Evolutionary conservation across 2,888 invertebrate genomes (phyloP).

Genomic region (Incurvaria masculella): DNA sequence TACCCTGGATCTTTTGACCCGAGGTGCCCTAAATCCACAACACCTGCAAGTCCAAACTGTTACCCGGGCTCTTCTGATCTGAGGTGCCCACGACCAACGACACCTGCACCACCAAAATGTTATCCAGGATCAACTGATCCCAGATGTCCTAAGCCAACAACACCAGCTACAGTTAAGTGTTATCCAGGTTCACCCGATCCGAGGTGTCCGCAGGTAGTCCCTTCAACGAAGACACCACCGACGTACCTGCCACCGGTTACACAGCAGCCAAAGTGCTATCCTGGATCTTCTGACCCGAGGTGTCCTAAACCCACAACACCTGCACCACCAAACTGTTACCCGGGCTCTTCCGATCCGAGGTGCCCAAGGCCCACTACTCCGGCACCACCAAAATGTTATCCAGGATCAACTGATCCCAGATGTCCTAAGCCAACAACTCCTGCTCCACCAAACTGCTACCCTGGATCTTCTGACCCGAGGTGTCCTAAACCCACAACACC

Average conservation of each 20-base stretch:
- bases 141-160: slow-evolving; percentile 13
- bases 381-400: slow-evolving; percentile 17
- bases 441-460: slow-evolving; percentile 23
- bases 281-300: slow-evolving; percentile 18
- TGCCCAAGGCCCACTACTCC: slow-evolving; percentile 23
- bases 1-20: slow-evolving; percentile 21
- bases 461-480: slow-evolving; percentile 29
- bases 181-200: slow-evolving; percentile 22
- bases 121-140: slow-evolving; percentile 22
- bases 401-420: slow-evolving; percentile 27
- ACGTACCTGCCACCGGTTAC: slow-evolving; percentile 18
- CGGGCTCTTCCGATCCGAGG: slow-evolving; percentile 27
- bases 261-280: slow-evolving; percentile 18
- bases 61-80: slow-evolving; percentile 30
- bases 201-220: slow-evolving; percentile 18
- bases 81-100: slow-evolving; percentile 19
- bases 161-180: slow-evolving; percentile 18
- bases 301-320: slow-evolving; percentile 17
- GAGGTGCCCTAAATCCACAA: slow-evolving; percentile 10
- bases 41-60: slow-evolving; percentile 19
- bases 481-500: slow-evolving; percentile 27
- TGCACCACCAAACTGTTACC: slow-evolving; percentile 18
- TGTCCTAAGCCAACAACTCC: slow-evolving; percentile 26
- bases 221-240: slow-evolving; percentile 13
- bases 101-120: slow-evolving; percentile 20